These are phyloP conservation scores for Spea hammondii DNA, from an alignment of 2,797 vertebrate species.

Conservation along the genomic window DNA sequence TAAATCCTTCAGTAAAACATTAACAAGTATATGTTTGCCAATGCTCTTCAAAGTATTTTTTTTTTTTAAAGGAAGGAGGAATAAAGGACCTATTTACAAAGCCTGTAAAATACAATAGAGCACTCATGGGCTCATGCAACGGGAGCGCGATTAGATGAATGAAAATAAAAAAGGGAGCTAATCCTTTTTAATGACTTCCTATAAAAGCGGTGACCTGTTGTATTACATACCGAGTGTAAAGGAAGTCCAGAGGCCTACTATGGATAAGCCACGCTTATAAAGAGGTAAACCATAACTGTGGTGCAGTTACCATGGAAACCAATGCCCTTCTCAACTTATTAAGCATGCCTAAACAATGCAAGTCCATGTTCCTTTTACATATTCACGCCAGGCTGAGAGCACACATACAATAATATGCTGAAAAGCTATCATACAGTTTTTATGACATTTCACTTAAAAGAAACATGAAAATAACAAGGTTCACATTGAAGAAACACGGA, in stretches of 20 bases:
- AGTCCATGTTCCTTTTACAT: no score
- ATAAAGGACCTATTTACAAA: background rate
- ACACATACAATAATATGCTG: no score
- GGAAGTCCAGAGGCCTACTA: background rate
- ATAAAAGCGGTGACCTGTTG: background rate
- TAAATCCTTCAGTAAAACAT: conserved; percentile 48
- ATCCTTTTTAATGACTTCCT: conserved; percentile 32
- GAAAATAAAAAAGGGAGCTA: conserved; percentile 17
- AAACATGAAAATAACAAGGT: no score
- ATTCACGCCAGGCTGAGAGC: no score
- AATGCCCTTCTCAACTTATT: no score
- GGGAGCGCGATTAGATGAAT: conserved; percentile 15
- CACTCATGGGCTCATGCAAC: conserved; percentile 20
- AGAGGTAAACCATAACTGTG: no score
- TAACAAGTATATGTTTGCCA: conserved; percentile 55
- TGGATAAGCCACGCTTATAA: no score
- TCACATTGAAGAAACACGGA: no score
- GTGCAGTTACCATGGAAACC: no score
- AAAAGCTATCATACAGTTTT: no score
- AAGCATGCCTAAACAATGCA: no score
- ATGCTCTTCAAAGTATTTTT: conserved; percentile 59
- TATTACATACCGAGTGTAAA: conserved; percentile 7
- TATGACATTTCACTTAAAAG: no score
- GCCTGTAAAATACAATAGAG: conserved; percentile 50
- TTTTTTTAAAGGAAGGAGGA: conserved; percentile 26